Base-by-base conservation (phyloP, 2,888 invertebrate genomes). In the Seladonia tumulorum region DNA sequence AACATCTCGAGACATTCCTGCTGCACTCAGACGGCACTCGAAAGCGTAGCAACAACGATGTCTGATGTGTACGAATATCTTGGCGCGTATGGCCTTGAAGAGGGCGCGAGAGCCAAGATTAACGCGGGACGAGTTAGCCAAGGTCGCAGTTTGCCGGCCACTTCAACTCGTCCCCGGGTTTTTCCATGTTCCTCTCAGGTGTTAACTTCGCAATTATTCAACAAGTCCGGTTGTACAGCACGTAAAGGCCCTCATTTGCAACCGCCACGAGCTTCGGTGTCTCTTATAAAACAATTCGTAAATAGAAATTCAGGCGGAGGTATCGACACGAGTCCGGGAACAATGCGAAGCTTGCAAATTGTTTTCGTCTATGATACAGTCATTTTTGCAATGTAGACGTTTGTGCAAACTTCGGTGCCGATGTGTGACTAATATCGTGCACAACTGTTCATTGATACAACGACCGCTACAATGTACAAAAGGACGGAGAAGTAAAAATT, bases 1-100 rank as follows among this genome's bases (percentile, higher is more conserved):
- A 90, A 79, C 84, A 90, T 90, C 90, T 90, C 88, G 86, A 89
- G 90, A 90, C 90, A 86, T 90, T 87, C 82, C 88, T 80, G 82
- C 74, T 84, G 78, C 71, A 83, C 87, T 82, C 90, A 87, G 88
- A 85, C 88, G 78, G 79, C 78, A 87, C 85, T 88, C 82, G 81
- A 81, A 72, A 79, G 71, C 76, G 66, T 53, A 42, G 29, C 79
- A 75, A 42, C 73, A 76, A 72, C 70, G 86, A 76, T 57, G 82
- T 12, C 73, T 77, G 74, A 42, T 45, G 29, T 68, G 7, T 53
- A 81, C 78, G 77, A 83, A 80, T 83, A 80, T 79, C 75, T 76
- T 82, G 68, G 76, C 60, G 42, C 60, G 39, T 76, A 49, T 66
- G 86, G 70, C 86, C 84, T 85, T 86, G 82, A 80, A 79, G 78